These are phyloP conservation scores for Archivesica marissinica DNA, from an alignment of 1,140 invertebrate genomes.

Conservation along the genomic window DNA sequence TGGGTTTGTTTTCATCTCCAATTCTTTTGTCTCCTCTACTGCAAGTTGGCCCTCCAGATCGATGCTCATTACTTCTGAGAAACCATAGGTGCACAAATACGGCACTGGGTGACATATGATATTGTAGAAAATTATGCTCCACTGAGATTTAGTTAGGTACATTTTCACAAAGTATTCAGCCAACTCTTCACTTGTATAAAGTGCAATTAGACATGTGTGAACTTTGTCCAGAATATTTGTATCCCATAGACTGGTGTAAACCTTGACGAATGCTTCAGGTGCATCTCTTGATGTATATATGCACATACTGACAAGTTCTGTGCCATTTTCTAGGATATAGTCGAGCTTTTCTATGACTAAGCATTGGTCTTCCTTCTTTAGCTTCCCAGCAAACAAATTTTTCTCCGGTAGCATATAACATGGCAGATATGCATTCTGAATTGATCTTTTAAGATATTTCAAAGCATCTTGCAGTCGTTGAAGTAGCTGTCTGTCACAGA, in stretches of 20 bases:
- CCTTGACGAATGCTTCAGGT: too few species aligned
- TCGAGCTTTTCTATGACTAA: not conserved
- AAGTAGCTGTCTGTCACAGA: not conserved
- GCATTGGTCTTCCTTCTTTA: not conserved
- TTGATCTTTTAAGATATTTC: not conserved
- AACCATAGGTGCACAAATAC: not conserved
- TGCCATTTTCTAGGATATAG: constrained; percentile 10
- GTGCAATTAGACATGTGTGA: not conserved
- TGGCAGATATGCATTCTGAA: not conserved
- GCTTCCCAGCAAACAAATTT: constrained; percentile 20
- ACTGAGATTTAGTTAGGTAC: not conserved
- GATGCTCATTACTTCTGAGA: not conserved
- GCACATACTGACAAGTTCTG: too few species aligned
- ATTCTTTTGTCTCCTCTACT: not conserved
- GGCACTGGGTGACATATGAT: not conserved
- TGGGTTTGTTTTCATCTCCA: too few species aligned
- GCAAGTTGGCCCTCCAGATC: not conserved
- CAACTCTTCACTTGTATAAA: not conserved
- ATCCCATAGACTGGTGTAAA: too few species aligned
- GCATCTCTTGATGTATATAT: too few species aligned
- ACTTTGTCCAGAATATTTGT: not conserved
- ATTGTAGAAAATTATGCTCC: not conserved
- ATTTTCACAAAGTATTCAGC: not conserved
- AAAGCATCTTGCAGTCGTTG: not conserved
- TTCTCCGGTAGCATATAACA: constrained; percentile 35